phyloP scores from a whole-genome alignment of 30 jellyfish, hydroid and myxozoan species.

The Chrysaora quinquecirrha region DNA sequence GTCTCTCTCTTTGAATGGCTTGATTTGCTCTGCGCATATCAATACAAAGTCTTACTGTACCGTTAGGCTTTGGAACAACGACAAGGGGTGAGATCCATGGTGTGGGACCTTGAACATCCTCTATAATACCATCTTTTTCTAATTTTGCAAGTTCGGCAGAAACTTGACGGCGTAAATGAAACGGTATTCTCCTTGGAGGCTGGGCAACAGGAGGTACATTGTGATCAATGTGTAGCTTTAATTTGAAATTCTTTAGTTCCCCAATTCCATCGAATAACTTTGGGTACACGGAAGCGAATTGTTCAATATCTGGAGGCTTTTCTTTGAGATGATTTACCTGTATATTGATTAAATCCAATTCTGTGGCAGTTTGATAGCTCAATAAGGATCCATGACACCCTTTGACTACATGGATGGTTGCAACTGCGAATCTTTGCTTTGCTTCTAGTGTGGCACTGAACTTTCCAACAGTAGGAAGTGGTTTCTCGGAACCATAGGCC shows the following conservation, averaged over 20 bases:
- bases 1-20: not conserved
- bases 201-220: not conserved
- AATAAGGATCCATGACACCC: no score
- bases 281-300: no score
- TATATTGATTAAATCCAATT: no score
- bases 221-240: not conserved
- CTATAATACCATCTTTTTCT: not conserved
- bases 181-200: not conserved
- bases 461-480: no score
- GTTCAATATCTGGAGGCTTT: no score
- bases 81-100: not conserved
- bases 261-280: not conserved
- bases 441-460: no score
- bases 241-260: no score
- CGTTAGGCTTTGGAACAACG: not conserved
- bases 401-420: no score
- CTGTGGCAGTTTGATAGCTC: no score
- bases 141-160: not conserved
- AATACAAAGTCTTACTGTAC: not conserved
- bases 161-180: not conserved
- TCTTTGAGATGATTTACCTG: no score
- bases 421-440: no score
- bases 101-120: not conserved
- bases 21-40: not conserved
- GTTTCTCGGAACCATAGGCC: no score